These are phyloP conservation scores for Dascyllus trimaculatus DNA, from an alignment of 2,113 vertebrate species.

Conservation along the genomic window DNA sequence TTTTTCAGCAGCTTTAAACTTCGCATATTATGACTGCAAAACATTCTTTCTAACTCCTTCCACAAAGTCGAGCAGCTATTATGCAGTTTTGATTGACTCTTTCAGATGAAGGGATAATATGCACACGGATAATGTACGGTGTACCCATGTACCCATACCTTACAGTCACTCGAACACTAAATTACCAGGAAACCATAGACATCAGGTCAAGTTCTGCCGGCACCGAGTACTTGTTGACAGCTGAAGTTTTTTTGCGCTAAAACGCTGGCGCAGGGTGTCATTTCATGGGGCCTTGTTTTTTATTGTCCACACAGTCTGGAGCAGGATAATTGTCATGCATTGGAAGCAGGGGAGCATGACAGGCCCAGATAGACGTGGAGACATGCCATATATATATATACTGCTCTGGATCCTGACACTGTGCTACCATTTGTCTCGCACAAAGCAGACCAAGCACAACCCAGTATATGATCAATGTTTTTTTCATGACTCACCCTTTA, in stretches of 20 bases:
- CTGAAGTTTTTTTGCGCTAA: conserved; percentile 40
- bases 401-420: conserved; percentile 43
- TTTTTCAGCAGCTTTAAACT: too few species aligned
- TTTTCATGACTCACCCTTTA: conserved; percentile 25
- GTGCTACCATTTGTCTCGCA: conserved; percentile 62
- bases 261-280: conserved; percentile 17
- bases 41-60: background rate
- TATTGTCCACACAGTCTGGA: conserved; percentile 53
- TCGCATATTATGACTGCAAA: too few species aligned
- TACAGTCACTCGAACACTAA: background rate
- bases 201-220: background rate
- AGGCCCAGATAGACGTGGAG: conserved; percentile 50
- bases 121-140: background rate
- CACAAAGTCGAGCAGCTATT: background rate
- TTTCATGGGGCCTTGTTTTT: conserved; percentile 47
- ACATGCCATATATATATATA: conserved; percentile 57
- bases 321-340: conserved; percentile 75
- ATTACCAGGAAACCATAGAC: background rate
- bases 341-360: conserved; percentile 75
- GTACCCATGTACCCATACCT: background rate
- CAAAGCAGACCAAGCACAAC: conserved; percentile 18
- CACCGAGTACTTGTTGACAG: conserved; percentile 21
- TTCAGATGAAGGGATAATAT: background rate
- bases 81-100: background rate
- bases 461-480: conserved; percentile 51